Evolutionary conservation across 1,140 invertebrate genomes (phyloP), one percentile per base, ranked within the genome.

Genomic region (Cydia amplana): DNA sequence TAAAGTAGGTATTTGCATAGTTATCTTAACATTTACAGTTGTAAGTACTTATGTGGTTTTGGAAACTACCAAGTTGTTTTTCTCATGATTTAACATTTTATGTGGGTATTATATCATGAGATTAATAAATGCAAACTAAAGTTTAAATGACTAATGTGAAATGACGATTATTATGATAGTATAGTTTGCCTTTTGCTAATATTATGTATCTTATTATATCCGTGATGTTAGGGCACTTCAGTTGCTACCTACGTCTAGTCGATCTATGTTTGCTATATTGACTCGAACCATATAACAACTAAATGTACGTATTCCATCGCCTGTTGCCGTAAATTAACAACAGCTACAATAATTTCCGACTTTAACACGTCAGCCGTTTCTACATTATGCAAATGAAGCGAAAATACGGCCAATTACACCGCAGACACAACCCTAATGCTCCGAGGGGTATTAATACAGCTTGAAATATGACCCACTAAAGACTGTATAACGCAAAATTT

Each of bases 401-500:
- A 49, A 28, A 28, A 43, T 18, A 49, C 49, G 36, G 16, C 64
- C 28, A 64, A 65, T 60, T 20, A 32, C 32, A 40, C 16, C 46
- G 72, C 36, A 40, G 74, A 25, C 77, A 25, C 77, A 88, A 77
- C 85, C 85, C 87, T 88, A 82, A 67, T 40, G 73, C 75, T 60
- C 64, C 70, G 75, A 72, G 75, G 51, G 76, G 83, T 84, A 87
- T 88, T 91, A 88, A 88, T 89, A 85, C 82, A 83, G 82, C 75
- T 82, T 90, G 87, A 91, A 87, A 87, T 90, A 90, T 87, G 79
- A 79, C 87, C 79, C 83, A 88, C 88, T 91, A 90, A 90, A 90
- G 83, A 90, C 87, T 87, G 81, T 88, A 91, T 89, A 90, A 90
- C 83, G 85, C 84, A 79, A 87, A 90, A 91, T 90, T 90, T 90